Base-by-base conservation (phyloP, 2,888 invertebrate species). In the Ramazzottius varieornatus region DNA sequence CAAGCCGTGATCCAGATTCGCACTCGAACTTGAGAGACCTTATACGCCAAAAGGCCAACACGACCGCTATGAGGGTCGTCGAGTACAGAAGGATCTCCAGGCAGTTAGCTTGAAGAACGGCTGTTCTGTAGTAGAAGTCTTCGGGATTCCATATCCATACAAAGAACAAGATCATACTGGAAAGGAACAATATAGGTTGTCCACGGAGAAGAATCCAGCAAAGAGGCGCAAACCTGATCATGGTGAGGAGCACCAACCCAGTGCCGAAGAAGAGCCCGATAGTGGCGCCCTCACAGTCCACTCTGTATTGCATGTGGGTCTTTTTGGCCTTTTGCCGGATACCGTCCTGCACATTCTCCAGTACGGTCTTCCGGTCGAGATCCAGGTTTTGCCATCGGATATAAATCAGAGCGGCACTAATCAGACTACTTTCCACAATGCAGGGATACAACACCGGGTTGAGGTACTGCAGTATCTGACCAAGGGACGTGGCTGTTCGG, bases 391-490 rank as follows among this genome's bases (percentile, higher is more conserved):
- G 29, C 90, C 93, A 94, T 86, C 94, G 92, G 32, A 93, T 90
- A 76, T 92, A 94, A 64, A 93, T 80, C 68, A 94, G 77, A 34
- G 92, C 93, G 0, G 93, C 92, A 72, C 93, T 93, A 65, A 67
- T 67, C 66, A 94, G 80, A 64, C 91, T 91, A 78, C 94, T 94
- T 77, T 94, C 93, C 69, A 94, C 92, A 65, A 84, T 84, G 76
- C 92, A 93, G 0, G 94, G 93, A 72, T 91, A 93, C 46, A 94
- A 82, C 73, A 93, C 92, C 0, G 91, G 90, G 63, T 89, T 88
- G 0, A 40, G 8, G 8, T 40, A 20, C 20, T 40, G 40, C 40
- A 40, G 20, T 20, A 40, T 20, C 8, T 40, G 8, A 20, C 40
- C 40, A 40, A 40, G 8, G 40, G 40, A 13, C 20, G 40, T 40